These are phyloP conservation scores for Drosophila falleni DNA, from an alignment of 2,888 invertebrate species.

Conservation along the genomic window DNA sequence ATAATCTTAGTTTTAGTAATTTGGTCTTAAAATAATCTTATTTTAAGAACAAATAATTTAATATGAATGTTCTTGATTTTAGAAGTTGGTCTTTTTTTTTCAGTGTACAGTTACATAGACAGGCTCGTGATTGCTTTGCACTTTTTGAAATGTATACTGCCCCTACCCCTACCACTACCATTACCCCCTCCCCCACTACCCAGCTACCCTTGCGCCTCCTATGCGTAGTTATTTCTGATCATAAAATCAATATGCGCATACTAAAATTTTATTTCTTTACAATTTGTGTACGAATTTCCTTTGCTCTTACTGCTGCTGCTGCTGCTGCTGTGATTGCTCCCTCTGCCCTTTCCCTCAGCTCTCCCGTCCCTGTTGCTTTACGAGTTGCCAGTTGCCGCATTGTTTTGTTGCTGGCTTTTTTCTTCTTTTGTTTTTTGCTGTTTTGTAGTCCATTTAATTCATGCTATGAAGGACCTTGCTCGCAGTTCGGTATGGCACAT, in stretches of 20 bases:
- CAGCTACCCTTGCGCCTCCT: constrained; percentile 35
- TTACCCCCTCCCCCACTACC: neutral
- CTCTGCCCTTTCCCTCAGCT: constrained; percentile 1
- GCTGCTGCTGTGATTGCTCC: constrained; percentile 12
- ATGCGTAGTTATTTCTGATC: constrained; percentile 78
- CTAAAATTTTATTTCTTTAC: constrained; percentile 82
- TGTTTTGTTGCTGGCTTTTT: constrained; percentile 39
- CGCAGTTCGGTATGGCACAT: constrained; percentile 62
- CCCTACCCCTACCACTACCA: neutral
- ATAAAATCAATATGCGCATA: constrained; percentile 83
- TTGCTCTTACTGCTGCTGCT: constrained; percentile 39
- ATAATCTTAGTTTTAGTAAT: no score
- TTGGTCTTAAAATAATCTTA: no score
- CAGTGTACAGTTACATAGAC: constrained; percentile 23
- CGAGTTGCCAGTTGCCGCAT: constrained; percentile 61
- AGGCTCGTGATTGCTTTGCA: constrained; percentile 76
- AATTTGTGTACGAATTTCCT: constrained; percentile 78
- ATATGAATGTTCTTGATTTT: no score
- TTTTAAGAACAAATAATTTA: no score
- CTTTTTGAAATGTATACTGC: constrained; percentile 61
- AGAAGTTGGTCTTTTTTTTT: no score
- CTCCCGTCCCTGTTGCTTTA: constrained; percentile 42
- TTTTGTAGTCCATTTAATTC: constrained; percentile 81
- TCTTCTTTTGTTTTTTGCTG: constrained; percentile 47
- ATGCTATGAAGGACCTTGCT: constrained; percentile 60